Conservation (phyloP, 1,140 invertebrate species). For the Telenomus remus region DNA sequence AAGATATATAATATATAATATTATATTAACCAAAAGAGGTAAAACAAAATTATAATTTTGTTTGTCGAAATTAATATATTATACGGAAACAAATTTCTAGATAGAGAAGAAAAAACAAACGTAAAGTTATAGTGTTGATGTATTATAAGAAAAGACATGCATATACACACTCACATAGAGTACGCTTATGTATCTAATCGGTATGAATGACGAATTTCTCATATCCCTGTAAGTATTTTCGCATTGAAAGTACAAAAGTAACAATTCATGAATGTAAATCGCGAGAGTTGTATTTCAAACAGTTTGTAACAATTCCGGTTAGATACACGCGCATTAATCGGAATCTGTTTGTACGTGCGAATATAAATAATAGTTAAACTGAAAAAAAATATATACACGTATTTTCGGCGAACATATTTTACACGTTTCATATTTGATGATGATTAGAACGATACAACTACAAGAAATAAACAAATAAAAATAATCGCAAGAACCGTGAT, state of each 20-base stretch:
- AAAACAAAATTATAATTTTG: conserved; percentile 63
- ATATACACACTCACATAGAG: conserved; percentile 22
- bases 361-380: conserved; percentile 19
- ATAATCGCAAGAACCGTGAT: too few species aligned
- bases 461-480: too few species aligned
- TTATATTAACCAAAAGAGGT: conserved; percentile 58
- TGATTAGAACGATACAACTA: too few species aligned
- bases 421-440: conserved; percentile 70
- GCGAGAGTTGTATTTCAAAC: too few species aligned
- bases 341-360: conserved; percentile 38
- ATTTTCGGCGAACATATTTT: conserved; percentile 74
- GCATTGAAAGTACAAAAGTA: neutral
- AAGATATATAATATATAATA: conserved; percentile 69
- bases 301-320: conserved; percentile 1
- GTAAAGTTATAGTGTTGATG: conserved; percentile 70
- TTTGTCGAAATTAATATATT: conserved; percentile 72
- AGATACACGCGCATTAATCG: conserved; percentile 19
- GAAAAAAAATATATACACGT: conserved; percentile 44
- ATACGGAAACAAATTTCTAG: conserved; percentile 64
- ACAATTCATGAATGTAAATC: too few species aligned
- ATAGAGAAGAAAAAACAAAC: conserved; percentile 61
- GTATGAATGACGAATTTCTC: too few species aligned
- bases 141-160: conserved; percentile 35
- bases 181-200: conserved; percentile 19
- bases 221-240: too few species aligned